Base-by-base conservation (phyloP, 2,888 invertebrate genomes). In the Polia nebulosa region DNA sequence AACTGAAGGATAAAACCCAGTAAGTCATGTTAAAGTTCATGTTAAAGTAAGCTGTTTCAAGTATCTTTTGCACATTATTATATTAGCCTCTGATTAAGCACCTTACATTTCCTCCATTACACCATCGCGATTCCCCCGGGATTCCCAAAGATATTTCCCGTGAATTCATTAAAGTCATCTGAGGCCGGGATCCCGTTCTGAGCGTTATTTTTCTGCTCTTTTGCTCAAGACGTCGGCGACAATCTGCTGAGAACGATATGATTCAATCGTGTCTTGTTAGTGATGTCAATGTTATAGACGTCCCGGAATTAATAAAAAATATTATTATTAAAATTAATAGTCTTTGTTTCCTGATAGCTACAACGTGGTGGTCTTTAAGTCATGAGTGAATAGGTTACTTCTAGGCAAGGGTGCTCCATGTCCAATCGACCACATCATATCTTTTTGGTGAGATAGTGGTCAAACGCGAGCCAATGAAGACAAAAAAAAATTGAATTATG, bases 191-290 rank as follows among this genome's bases (percentile, higher is more conserved):
- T 70, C 47, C 47, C 66, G 73, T 49, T 57, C 59, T 49, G 55
- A 80, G 22, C 39, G 63, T 27, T 13, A 13, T 63, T 65, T 71
- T 84, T 84, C 80, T 74, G 47, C 67, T 71, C 70, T 70, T 79
- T 78, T 78, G 77, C 64, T 73, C 62, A 76, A 76, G 79, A 84
- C 74, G 82, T 71, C 76, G 77, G 82, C 85, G 89, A 86, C 88
- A 88, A 86, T 90, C 87, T 87, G 76, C 81, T 71, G 59, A 83
- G 80, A 84, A 73, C 77, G 66, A 84, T 82, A 83, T 89, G 89
- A 91, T 90, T 90, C 91, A 87, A 90, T 91, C 88, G 86, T 80
- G 85, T 72, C 63, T 41, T 65, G 63, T 63, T 83, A 80, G 82
- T 69, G 84, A 75, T 81, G 80, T 44, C 75, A 71, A 72, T 70